These are phyloP conservation scores for Dione juno DNA, from an alignment of 2,888 invertebrate species.

Conservation along the genomic window DNA sequence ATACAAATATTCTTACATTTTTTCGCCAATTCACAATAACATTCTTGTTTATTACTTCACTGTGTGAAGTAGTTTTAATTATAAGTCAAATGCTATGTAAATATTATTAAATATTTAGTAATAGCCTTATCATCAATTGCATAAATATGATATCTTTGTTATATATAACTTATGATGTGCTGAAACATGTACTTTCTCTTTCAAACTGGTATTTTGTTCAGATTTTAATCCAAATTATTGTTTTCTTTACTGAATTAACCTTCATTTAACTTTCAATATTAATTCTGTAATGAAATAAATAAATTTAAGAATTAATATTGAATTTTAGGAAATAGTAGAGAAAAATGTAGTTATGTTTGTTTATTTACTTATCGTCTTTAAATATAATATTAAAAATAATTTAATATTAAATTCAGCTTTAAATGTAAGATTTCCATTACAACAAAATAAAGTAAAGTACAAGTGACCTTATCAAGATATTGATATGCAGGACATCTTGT, in stretches of 20 bases:
- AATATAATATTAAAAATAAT: no score
- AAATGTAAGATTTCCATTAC: no score
- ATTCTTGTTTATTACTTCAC: not conserved
- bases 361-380: no score
- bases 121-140: slow-evolving; percentile 2
- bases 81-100: not conserved
- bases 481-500: not conserved
- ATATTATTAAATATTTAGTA: slow-evolving; percentile 13
- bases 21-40: not conserved
- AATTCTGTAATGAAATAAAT: no score
- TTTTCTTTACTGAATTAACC: no score
- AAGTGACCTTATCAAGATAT: slow-evolving; percentile 1
- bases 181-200: not conserved
- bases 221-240: not conserved
- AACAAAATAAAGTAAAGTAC: not conserved
- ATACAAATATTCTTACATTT: no score
- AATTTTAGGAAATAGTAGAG: no score
- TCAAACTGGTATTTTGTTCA: not conserved
- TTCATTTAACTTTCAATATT: no score
- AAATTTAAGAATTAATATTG: no score
- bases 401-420: no score
- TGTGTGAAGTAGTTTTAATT: not conserved
- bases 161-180: not conserved
- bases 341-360: no score
- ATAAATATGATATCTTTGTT: not conserved